phyloP scores from a whole-genome alignment of 2,113 vertebrate species.

The Miniopterus natalensis region DNA sequence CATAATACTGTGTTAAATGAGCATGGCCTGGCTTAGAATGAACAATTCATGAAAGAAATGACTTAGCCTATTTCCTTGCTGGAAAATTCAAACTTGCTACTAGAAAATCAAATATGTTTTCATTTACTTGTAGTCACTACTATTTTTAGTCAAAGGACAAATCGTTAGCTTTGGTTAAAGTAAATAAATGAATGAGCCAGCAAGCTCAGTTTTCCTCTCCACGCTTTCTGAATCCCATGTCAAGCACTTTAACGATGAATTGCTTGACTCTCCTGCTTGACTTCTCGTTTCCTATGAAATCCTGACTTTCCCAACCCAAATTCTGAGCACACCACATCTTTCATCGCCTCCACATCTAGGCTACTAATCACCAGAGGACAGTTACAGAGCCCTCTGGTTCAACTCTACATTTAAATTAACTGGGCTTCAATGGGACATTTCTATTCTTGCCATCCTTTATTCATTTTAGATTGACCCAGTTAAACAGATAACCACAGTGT shows the following conservation, averaged over 20 bases:
- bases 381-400: background rate
- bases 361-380: background rate
- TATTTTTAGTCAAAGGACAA: constrained; percentile 42
- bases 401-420: background rate
- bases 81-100: constrained; percentile 11
- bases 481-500: background rate
- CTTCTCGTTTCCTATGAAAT: background rate
- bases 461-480: constrained; percentile 8
- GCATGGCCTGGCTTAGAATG: background rate
- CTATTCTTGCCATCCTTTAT: background rate
- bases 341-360: background rate
- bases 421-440: background rate
- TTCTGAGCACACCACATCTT: background rate
- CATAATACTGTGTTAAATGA: background rate
- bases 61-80: constrained; percentile 14
- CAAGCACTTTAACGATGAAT: background rate
- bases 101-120: constrained; percentile 46
- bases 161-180: constrained; percentile 46
- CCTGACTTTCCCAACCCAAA: background rate
- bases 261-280: background rate
- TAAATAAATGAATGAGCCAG: background rate
- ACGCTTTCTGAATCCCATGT: background rate
- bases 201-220: background rate
- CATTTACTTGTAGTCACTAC: constrained; percentile 45
- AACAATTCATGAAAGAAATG: constrained; percentile 35